These are phyloP conservation scores for Microchirus variegatus DNA, from an alignment of 2,797 vertebrate species.

Conservation along the genomic window DNA sequence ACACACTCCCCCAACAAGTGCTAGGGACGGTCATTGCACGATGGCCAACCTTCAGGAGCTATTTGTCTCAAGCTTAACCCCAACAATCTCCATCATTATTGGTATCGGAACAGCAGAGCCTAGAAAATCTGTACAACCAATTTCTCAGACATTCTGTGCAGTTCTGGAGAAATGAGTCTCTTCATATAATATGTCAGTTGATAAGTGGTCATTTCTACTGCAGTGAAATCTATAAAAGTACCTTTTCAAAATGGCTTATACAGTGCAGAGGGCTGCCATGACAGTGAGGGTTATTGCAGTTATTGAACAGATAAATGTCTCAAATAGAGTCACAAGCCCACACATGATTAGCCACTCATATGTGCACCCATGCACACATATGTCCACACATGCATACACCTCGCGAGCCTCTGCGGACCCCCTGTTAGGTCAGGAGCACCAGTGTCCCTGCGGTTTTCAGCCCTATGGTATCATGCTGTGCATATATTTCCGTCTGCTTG, in stretches of 20 bases:
- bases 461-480: constrained; percentile 81
- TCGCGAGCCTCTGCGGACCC: constrained; percentile 53
- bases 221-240: constrained; percentile 49
- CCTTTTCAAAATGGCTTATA: constrained; percentile 47
- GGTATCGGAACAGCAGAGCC: too few relatives aligned
- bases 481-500: constrained; percentile 83
- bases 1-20: too few relatives aligned
- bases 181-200: constrained; percentile 26
- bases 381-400: constrained; percentile 49
- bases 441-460: constrained; percentile 69
- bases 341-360: constrained; percentile 72
- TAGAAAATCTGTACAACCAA: too few relatives aligned
- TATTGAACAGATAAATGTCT: constrained; percentile 77
- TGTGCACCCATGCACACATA: constrained; percentile 70
- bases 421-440: constrained; percentile 72
- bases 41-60: too few relatives aligned
- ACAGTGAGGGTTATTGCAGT: constrained; percentile 40
- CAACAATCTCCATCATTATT: too few relatives aligned
- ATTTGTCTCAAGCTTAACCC: too few relatives aligned
- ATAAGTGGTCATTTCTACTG: constrained; percentile 34
- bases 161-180: neutral
- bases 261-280: constrained; percentile 50
- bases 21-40: too few relatives aligned
- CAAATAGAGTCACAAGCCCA: constrained; percentile 62
- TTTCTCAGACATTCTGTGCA: neutral